Evolutionary conservation across 2,888 invertebrate species (phyloP).

Genomic region (Ischnus inquisitorius): DNA sequence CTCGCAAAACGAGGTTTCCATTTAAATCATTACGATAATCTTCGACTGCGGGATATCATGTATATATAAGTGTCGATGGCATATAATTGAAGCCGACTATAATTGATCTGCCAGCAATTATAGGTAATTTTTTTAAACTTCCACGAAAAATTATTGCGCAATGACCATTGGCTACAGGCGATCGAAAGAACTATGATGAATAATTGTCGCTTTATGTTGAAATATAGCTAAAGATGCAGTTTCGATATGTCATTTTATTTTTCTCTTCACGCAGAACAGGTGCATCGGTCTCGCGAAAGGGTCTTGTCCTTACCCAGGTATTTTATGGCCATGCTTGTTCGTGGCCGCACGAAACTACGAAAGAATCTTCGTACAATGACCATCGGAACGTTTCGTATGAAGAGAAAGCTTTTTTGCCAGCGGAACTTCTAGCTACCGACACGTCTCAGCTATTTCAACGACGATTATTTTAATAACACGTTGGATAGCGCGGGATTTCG

Average conservation of each 20-base stretch:
- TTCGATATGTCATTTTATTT: not conserved
- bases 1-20: slow-evolving; percentile 26
- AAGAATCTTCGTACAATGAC: slow-evolving; percentile 1
- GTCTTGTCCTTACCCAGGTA: slow-evolving; percentile 16
- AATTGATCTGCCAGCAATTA: slow-evolving; percentile 45
- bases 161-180: not conserved
- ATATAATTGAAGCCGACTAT: slow-evolving; percentile 53
- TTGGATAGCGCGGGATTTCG: slow-evolving; percentile 29
- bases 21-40: slow-evolving; percentile 53
- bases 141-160: slow-evolving; percentile 34
- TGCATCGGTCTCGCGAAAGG: slow-evolving; percentile 9
- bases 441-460: slow-evolving; percentile 40
- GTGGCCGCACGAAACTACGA: not conserved
- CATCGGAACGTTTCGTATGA: slow-evolving; percentile 33
- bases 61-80: slow-evolving; percentile 13
- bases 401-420: slow-evolving; percentile 58
- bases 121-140: slow-evolving; percentile 36
- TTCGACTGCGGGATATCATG: slow-evolving; percentile 21
- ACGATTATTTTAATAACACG: slow-evolving; percentile 67
- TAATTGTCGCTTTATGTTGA: slow-evolving; percentile 37
- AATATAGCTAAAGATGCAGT: not conserved
- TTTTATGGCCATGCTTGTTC: slow-evolving; percentile 18
- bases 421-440: slow-evolving; percentile 24
- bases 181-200: slow-evolving; percentile 27
- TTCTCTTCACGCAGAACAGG: not conserved